Conservation (phyloP, 2,888 invertebrate genomes). For the Dione vanillae region DNA sequence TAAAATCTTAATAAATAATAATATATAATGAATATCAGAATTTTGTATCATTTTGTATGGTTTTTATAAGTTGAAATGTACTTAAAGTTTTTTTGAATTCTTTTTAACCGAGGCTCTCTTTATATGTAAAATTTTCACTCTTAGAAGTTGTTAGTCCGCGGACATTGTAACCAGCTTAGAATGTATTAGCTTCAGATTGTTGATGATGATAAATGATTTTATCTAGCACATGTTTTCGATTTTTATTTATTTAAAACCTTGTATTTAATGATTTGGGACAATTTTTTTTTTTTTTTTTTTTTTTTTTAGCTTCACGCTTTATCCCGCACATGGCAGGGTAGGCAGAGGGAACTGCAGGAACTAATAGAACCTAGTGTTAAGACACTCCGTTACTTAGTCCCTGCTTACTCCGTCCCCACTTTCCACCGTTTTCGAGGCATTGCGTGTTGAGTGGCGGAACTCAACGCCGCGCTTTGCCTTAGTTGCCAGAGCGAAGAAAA, state of each 20-base stretch:
- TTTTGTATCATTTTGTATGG: slow-evolving; percentile 47
- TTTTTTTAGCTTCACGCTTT: too few species aligned
- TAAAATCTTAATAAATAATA: slow-evolving; percentile 21
- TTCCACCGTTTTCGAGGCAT: too few species aligned
- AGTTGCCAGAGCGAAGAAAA: too few species aligned
- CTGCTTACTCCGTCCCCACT: too few species aligned
- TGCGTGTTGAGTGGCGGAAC: too few species aligned
- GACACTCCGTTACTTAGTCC: too few species aligned
- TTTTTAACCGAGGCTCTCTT: slow-evolving; percentile 61
- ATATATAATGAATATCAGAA: slow-evolving; percentile 22
- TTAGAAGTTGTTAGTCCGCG: slow-evolving; percentile 46
- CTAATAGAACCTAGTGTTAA: too few species aligned
- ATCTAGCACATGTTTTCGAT: slow-evolving; percentile 60
- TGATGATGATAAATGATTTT: slow-evolving; percentile 60
- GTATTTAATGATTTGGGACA: too few species aligned
- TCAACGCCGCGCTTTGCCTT: too few species aligned
- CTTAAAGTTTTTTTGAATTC: slow-evolving; percentile 62
- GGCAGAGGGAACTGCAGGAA: too few species aligned
- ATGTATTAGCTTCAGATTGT: slow-evolving; percentile 53
- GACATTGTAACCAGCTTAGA: slow-evolving; percentile 51
- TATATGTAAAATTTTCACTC: slow-evolving; percentile 42
- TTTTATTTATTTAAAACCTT: slow-evolving; percentile 45
- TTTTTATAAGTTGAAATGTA: slow-evolving; percentile 61
- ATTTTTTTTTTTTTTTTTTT: too few species aligned
- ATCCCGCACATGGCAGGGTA: too few species aligned